Percentiles rank a stretch among this genome's conserved stretches.
Evolutionary conservation across 2,888 invertebrate species (phyloP).

Genomic region (Coleophora deauratella): DNA sequence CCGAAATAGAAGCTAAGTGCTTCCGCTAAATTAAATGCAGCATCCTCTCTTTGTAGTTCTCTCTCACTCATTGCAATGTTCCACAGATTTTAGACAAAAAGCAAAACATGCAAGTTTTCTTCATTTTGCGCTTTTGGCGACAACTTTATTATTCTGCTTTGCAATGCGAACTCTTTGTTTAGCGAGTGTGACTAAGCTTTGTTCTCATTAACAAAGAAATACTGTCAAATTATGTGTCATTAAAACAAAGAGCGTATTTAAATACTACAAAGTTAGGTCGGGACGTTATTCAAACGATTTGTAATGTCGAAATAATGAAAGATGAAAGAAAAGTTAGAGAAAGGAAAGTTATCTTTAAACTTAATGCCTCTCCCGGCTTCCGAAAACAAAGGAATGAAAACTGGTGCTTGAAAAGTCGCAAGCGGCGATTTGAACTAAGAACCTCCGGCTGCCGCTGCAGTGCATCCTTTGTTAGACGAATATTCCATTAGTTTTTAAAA

Average conservation of each 20-base stretch:
- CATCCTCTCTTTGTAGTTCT: constrained; percentile 20
- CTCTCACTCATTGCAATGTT: constrained; percentile 17
- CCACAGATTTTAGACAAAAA: background rate
- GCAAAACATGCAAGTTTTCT: background rate
- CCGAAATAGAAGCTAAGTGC: constrained; percentile 53
- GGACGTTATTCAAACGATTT: too few species aligned
- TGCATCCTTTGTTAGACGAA: constrained; percentile 31
- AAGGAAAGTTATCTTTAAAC: constrained; percentile 23
- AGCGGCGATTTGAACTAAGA: constrained; percentile 38
- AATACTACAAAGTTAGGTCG: too few species aligned
- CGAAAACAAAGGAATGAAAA: constrained; percentile 52
- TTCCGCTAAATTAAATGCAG: constrained; percentile 47
- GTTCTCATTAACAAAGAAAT: too few species aligned
- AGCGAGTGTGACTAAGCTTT: too few species aligned
- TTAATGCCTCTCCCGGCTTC: constrained; percentile 35
- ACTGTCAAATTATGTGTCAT: too few species aligned
- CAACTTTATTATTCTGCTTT: background rate
- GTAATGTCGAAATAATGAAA: background rate
- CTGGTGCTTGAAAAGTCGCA: constrained; percentile 40
- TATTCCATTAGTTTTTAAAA: constrained; percentile 21
- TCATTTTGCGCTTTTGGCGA: background rate
- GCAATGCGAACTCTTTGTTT: too few species aligned
- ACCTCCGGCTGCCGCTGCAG: constrained; percentile 29
- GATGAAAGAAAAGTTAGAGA: background rate
- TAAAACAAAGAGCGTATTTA: too few species aligned